Percentiles rank a stretch among this genome's conserved stretches.
Evolutionary conservation across 2,888 invertebrate genomes (phyloP).

Genomic region (Halocaridina rubra): DNA sequence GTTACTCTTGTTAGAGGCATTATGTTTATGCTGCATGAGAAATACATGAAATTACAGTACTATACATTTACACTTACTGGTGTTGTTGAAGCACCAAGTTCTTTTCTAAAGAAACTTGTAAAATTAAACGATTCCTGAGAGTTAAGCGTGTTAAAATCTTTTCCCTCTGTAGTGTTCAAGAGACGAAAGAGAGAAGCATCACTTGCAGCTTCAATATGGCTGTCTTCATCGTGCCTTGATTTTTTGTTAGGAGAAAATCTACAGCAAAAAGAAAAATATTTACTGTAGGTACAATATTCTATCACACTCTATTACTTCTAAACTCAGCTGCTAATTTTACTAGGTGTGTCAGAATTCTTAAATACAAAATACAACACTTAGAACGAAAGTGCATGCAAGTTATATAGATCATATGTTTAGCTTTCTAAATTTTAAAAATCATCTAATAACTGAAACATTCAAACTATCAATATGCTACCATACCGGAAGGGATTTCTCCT

Average conservation of each 20-base stretch:
- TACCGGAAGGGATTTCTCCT: conserved; percentile 80
- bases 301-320: not conserved
- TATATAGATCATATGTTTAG: not conserved
- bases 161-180: conserved; percentile 68
- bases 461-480: too few relatives aligned
- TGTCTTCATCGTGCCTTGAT: conserved; percentile 13
- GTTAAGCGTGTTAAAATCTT: not conserved
- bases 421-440: not conserved
- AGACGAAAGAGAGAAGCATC: conserved; percentile 72
- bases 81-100: not conserved
- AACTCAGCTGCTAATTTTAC: not conserved
- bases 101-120: conserved; percentile 17
- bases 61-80: too few relatives aligned
- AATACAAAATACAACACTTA: not conserved
- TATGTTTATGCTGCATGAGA: too few relatives aligned
- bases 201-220: conserved; percentile 70
- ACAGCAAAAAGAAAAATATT: not conserved
- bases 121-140: not conserved
- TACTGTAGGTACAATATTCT: not conserved
- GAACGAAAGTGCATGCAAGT: not conserved
- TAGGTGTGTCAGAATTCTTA: not conserved
- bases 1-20: too few relatives aligned
- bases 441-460: not conserved
- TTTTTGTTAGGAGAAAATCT: conserved; percentile 55
- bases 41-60: too few relatives aligned